phyloP scores from a whole-genome alignment of 2,113 vertebrate species.

The Scomber japonicus region DNA sequence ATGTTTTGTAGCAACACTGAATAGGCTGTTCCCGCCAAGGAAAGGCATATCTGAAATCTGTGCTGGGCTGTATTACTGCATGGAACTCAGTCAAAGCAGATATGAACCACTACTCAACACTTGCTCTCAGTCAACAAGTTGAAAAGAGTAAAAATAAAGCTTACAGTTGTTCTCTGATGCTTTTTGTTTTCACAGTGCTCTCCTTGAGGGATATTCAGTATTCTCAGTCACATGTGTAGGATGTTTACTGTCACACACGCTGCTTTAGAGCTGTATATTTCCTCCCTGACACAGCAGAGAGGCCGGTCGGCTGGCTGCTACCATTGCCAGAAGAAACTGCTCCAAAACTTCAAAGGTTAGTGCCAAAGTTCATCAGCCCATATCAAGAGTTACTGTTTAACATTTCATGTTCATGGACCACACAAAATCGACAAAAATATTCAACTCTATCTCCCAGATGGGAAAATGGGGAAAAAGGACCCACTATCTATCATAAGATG shows the following conservation, averaged over 20 bases:
- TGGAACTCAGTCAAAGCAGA: not conserved
- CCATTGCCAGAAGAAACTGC: slow-evolving; percentile 55
- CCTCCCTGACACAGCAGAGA: slow-evolving; percentile 53
- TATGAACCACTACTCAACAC: not conserved
- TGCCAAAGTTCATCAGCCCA: slow-evolving; percentile 42
- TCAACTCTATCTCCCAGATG: not conserved
- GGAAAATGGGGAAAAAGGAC: not conserved
- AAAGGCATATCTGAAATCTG: not conserved
- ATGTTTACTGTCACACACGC: slow-evolving; percentile 47
- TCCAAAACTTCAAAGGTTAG: slow-evolving; percentile 69
- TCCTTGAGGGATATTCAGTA: not conserved
- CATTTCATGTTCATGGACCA: not conserved
- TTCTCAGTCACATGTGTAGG: slow-evolving; percentile 1
- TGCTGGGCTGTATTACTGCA: not conserved
- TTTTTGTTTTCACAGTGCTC: not conserved
- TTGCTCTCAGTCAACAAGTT: not conserved
- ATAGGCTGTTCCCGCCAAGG: not conserved
- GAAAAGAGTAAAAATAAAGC: not conserved
- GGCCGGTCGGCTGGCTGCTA: slow-evolving; percentile 7
- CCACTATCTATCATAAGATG: not conserved
- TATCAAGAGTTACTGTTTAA: slow-evolving; percentile 8
- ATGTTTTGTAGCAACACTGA: slow-evolving; percentile 6
- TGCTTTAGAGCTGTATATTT: slow-evolving; percentile 34
- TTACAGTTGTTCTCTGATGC: not conserved
- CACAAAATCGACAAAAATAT: too few species aligned